These are phyloP conservation scores for Tetranychus piercei DNA, from an alignment of 2,888 invertebrate genomes.

Conservation along the genomic window DNA sequence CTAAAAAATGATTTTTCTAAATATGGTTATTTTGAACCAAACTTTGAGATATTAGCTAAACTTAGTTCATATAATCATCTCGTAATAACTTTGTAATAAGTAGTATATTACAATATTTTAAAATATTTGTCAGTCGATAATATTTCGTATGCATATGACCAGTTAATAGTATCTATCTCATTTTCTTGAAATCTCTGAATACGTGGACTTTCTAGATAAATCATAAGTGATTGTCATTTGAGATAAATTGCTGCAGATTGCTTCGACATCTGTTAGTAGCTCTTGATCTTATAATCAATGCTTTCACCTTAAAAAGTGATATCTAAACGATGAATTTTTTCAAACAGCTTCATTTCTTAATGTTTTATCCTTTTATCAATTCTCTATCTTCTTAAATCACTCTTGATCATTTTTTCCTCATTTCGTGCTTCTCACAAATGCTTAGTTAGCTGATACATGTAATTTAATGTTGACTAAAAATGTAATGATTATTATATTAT, in stretches of 20 bases:
- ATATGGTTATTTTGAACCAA: too few relatives aligned
- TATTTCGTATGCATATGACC: background rate
- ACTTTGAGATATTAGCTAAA: too few relatives aligned
- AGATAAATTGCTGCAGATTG: background rate
- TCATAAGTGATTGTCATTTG: background rate
- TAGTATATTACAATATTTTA: too few relatives aligned
- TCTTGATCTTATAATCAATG: background rate
- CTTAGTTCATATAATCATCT: too few relatives aligned
- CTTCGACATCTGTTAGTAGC: background rate
- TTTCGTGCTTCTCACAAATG: background rate
- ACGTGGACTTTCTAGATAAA: background rate
- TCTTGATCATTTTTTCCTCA: too few relatives aligned
- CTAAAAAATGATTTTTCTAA: too few relatives aligned
- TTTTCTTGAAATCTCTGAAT: background rate
- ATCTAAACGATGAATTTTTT: background rate
- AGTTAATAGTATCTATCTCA: background rate
- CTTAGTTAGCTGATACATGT: background rate
- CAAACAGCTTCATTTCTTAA: background rate
- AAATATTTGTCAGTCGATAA: too few relatives aligned
- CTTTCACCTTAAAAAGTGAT: background rate
- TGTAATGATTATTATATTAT: background rate
- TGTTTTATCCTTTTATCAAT: background rate
- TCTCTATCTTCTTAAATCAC: too few relatives aligned
- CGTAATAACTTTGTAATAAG: too few relatives aligned
- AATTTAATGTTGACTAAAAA: background rate